A percentile compares a stretch with the other conserved stretches of the same genome.
Conservation (phyloP, 1,140 invertebrate genomes). For the Frieseomelitta varia region DNA sequence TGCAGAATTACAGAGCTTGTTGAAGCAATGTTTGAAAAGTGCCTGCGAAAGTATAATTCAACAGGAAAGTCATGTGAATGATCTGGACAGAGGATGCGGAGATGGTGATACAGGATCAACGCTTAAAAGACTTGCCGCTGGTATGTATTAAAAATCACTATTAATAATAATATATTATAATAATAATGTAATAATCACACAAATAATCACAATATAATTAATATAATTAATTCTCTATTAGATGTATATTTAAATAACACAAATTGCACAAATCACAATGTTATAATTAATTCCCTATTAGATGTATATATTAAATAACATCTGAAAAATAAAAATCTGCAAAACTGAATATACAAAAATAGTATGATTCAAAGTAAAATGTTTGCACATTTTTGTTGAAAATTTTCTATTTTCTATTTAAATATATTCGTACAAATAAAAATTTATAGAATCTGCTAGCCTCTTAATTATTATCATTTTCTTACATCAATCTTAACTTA, state of each 20-base stretch:
- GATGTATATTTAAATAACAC: no score
- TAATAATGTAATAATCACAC: no score
- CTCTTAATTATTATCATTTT: not conserved
- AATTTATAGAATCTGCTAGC: not conserved
- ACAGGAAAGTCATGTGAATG: conserved; percentile 86
- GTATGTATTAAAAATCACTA: not conserved
- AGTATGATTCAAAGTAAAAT: no score
- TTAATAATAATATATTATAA: no score
- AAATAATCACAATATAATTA: no score
- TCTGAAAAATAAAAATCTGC: no score
- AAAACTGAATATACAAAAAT: no score
- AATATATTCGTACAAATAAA: not conserved
- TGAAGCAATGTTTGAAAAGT: conserved; percentile 81
- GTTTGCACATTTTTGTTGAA: not conserved
- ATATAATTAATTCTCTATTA: no score
- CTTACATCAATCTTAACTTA: not conserved
- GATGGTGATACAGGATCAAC: conserved; percentile 93
- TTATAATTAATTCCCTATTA: no score
- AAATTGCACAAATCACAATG: no score
- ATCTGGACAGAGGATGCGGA: conserved; percentile 88
- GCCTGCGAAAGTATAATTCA: conserved; percentile 83
- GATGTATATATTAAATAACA: no score
- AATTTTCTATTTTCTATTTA: not conserved
- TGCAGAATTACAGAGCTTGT: conserved; percentile 72
- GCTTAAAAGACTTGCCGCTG: conserved; percentile 84